These are phyloP conservation scores for Sebastes steindachneri DNA, from an alignment of 2,797 vertebrate species.

Conservation along the genomic window DNA sequence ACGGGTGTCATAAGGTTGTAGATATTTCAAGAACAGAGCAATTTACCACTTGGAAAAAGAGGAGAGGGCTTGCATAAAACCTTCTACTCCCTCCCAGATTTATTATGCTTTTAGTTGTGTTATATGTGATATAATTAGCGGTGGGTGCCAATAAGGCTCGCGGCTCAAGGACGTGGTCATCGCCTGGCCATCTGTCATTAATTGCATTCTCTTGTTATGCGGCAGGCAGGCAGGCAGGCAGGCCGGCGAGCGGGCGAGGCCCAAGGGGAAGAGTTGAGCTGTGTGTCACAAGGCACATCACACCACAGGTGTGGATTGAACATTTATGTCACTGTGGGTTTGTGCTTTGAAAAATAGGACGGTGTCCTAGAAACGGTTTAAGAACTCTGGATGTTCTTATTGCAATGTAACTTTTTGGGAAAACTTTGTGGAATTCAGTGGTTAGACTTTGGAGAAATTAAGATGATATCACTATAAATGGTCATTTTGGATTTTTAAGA, in stretches of 20 bases:
- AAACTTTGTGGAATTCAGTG: background rate
- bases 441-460: background rate
- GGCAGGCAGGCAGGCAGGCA: slow-evolving; percentile 68
- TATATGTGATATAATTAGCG: slow-evolving; percentile 97
- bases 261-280: slow-evolving; percentile 80
- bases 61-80: slow-evolving; percentile 92
- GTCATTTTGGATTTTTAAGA: background rate
- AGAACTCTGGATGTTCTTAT: background rate
- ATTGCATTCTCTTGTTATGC: slow-evolving; percentile 90
- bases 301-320: slow-evolving; percentile 74
- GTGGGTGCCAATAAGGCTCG: slow-evolving; percentile 91
- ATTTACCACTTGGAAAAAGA: slow-evolving; percentile 93
- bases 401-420: background rate
- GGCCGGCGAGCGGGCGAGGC: slow-evolving; percentile 57
- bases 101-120: slow-evolving; percentile 98
- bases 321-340: slow-evolving; percentile 55
- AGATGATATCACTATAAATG: background rate
- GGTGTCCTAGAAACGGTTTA: slow-evolving; percentile 57
- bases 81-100: slow-evolving; percentile 90
- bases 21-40: slow-evolving; percentile 96
- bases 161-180: slow-evolving; percentile 92
- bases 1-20: slow-evolving; percentile 94
- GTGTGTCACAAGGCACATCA: slow-evolving; percentile 74
- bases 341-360: slow-evolving; percentile 52
- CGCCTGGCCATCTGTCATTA: slow-evolving; percentile 94